Percentiles rank a stretch among this genome's conserved stretches.
These are phyloP conservation scores for Eristalis arbustorum DNA, from an alignment of 2,888 invertebrate genomes.

Conservation along the genomic window DNA sequence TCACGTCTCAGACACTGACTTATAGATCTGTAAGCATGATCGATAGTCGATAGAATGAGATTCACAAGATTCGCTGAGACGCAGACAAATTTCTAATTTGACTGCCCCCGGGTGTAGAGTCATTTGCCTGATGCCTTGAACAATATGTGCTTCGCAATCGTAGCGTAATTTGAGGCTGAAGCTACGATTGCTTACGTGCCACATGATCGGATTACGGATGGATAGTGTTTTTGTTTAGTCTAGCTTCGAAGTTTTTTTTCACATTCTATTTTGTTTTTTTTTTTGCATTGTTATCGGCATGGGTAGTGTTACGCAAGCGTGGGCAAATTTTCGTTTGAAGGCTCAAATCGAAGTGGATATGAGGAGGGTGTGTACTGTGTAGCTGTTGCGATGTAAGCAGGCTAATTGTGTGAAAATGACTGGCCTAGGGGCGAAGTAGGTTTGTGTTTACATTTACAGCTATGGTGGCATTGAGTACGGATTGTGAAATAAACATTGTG, in stretches of 20 bases:
- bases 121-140: constrained; percentile 23
- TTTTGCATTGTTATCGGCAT: constrained; percentile 5
- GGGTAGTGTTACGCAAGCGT: constrained; percentile 28
- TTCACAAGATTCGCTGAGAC: background rate
- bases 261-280: background rate
- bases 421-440: background rate
- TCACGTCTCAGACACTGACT: constrained; percentile 12
- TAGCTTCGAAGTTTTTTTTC: background rate
- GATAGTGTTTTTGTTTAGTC: constrained; percentile 18
- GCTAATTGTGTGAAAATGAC: background rate
- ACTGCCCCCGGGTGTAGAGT: constrained; percentile 5
- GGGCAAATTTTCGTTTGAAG: constrained; percentile 9
- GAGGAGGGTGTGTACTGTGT: constrained; percentile 6
- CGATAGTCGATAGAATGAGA: background rate
- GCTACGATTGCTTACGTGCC: constrained; percentile 40
- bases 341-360: background rate
- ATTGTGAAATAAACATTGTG: background rate
- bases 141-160: constrained; percentile 20
- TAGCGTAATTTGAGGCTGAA: constrained; percentile 21
- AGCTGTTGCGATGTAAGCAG: constrained; percentile 1
- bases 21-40: constrained; percentile 2
- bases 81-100: constrained; percentile 14
- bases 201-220: constrained; percentile 61
- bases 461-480: background rate
- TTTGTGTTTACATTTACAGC: background rate